A percentile compares a stretch with the other conserved stretches of the same genome.
phyloP scores from a whole-genome alignment of 2,888 invertebrate species.

The Scrobipalpa costella region DNA sequence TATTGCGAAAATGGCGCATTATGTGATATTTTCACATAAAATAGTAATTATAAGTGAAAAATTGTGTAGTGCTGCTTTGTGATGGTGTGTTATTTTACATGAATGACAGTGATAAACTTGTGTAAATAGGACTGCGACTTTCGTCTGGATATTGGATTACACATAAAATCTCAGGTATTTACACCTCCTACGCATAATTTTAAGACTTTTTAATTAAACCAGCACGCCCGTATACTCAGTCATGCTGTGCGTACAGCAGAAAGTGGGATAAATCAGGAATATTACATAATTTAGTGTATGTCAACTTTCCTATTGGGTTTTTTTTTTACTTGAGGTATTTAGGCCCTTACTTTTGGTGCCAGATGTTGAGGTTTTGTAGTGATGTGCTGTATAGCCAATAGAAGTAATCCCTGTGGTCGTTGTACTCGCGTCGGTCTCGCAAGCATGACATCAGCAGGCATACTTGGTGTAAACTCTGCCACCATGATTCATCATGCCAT shows the following conservation, averaged over 20 bases:
- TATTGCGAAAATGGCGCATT: slow-evolving; percentile 79
- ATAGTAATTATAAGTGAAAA: slow-evolving; percentile 74
- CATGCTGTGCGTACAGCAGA: slow-evolving; percentile 29
- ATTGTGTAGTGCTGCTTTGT: slow-evolving; percentile 77
- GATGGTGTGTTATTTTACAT: slow-evolving; percentile 73
- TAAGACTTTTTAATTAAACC: slow-evolving; percentile 41
- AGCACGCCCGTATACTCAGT: slow-evolving; percentile 33
- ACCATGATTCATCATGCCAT: slow-evolving; percentile 62
- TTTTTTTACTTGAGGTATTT: slow-evolving; percentile 16
- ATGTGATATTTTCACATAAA: slow-evolving; percentile 77
- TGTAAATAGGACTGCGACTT: slow-evolving; percentile 75
- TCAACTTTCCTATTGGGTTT: slow-evolving; percentile 41
- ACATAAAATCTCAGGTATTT: slow-evolving; percentile 77
- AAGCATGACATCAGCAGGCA: slow-evolving; percentile 75
- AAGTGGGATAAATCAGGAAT: slow-evolving; percentile 44
- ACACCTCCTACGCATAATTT: slow-evolving; percentile 66
- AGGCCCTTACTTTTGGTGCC: slow-evolving; percentile 40
- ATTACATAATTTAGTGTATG: slow-evolving; percentile 68
- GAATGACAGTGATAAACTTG: slow-evolving; percentile 74
- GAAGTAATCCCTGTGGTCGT: slow-evolving; percentile 39
- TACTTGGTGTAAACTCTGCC: slow-evolving; percentile 61
- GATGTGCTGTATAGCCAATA: background rate
- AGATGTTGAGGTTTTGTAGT: slow-evolving; percentile 46
- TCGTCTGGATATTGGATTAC: slow-evolving; percentile 80
- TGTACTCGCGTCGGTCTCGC: slow-evolving; percentile 44